Evolutionary conservation across 2,113 vertebrate genomes (phyloP).

Genomic region (Platycercus adscitus): DNA sequence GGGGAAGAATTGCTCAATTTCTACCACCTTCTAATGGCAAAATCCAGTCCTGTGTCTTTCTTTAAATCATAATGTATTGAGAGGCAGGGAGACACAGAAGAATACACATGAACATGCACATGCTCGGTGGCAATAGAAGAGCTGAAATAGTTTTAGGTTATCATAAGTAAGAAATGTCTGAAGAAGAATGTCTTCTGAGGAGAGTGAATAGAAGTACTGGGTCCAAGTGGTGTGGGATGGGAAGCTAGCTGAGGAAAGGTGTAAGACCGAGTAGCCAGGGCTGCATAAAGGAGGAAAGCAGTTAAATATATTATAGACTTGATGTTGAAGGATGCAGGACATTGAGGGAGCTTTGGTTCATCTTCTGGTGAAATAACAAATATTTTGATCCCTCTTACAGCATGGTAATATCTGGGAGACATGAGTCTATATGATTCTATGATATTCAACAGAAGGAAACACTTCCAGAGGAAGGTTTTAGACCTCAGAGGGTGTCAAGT

Average conservation of each 20-base stretch:
- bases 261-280: not conserved
- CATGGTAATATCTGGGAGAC: not conserved
- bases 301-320: not conserved
- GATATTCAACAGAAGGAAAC: not conserved
- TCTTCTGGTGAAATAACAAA: not conserved
- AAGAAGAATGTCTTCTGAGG: not conserved
- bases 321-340: not conserved
- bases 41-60: not conserved
- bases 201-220: not conserved
- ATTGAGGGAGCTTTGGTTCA: not conserved
- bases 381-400: not conserved
- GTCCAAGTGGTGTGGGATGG: not conserved
- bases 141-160: not conserved
- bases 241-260: not conserved
- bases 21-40: not conserved
- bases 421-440: not conserved
- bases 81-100: not conserved
- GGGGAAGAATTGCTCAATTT: not conserved
- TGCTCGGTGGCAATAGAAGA: not conserved
- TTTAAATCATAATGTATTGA: not conserved
- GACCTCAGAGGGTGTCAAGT: not conserved
- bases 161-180: not conserved
- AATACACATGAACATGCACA: fast-evolving
- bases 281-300: not conserved
- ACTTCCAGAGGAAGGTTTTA: not conserved